Percentiles rank a stretch among this genome's conserved stretches.
phyloP scores from a whole-genome alignment of 2,113 vertebrate species.

The Semicossyphus pulcher region DNA sequence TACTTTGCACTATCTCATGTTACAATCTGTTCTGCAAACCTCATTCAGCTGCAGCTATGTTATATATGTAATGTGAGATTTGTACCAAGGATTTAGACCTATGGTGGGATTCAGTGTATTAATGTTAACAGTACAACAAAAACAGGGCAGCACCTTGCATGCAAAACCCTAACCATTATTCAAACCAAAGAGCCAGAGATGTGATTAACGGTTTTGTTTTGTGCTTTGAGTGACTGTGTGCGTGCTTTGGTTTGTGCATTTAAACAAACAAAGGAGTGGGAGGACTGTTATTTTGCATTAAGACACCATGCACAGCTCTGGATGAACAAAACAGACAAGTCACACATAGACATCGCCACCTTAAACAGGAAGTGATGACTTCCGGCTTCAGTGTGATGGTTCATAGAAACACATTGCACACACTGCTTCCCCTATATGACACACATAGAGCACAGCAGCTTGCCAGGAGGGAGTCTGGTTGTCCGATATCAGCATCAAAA shows the following conservation, averaged over 20 bases:
- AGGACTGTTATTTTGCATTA: conserved; percentile 3
- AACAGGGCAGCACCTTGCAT: neutral
- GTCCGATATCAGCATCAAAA: conserved; percentile 50
- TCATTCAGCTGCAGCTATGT: neutral
- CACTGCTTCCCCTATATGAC: conserved; percentile 52
- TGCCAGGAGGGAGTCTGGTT: conserved; percentile 22
- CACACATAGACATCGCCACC: conserved; percentile 63
- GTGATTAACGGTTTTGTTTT: neutral
- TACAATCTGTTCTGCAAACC: conserved; percentile 9
- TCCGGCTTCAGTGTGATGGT: conserved; percentile 71
- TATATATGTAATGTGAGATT: neutral
- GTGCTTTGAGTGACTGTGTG: neutral
- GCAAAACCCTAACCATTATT: neutral
- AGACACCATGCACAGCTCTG: conserved; percentile 7
- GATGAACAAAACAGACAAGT: conserved; percentile 58
- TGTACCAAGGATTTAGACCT: neutral
- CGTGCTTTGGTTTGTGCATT: neutral
- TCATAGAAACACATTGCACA: conserved; percentile 30
- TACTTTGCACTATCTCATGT: conserved; percentile 6
- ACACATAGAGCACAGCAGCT: conserved; percentile 16
- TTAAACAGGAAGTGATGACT: conserved; percentile 84
- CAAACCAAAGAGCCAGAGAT: neutral
- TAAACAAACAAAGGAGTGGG: neutral
- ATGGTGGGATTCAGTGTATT: neutral
- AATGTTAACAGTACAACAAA: neutral